Base-by-base conservation (phyloP, 1,140 invertebrate genomes). In the Sweltsa coloradensis region DNA sequence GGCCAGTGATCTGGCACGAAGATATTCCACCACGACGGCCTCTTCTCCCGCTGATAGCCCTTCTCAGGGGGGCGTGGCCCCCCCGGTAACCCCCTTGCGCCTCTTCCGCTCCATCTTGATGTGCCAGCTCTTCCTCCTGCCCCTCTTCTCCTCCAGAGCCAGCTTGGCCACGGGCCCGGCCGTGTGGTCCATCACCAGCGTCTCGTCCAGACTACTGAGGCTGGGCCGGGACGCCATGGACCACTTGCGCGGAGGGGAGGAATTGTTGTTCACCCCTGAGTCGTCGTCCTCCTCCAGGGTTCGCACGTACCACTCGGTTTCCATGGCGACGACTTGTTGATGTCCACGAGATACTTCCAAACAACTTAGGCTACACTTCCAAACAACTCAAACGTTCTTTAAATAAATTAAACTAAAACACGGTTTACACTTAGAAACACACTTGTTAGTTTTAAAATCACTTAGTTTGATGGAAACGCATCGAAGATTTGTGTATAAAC, bases 21-120 rank as follows among this genome's bases (percentile, higher is more conserved):
- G 23, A 85, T 81, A 58, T 85, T 86, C 84, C 84, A 88, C 85
- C 85, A 88, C 11, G 84, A 87, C 7, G 79, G 75, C 47, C 85
- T 69, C 57, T 86, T 85, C 58, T 85, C 80, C 14, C 82, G 69
- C 3, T 72, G 41, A 14, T 13, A 46, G 22, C 22, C 42, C 26
- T n/a, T 14, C 23, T 3, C 19, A 16, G 31, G 34, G 24, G 7
- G 55, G 67, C 64, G 34, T 67, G 59, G 53, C 67, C 67, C 42
- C 68, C 51, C 29, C 60, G 55, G 3, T 72, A 60, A 69, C 72
- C 53, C 68, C 82, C 63, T 73, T 85, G 57, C 68, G 73, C 51
- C 75, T 70, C 62, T 75, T 82, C 53, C 75, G 63, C 55, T 81
- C 78, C 37, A 74, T 61, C 58, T 80, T 80, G 18, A 82, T 79